Evolutionary conservation across 2,113 vertebrate genomes (phyloP).

Genomic region (Poeciliopsis prolifica): DNA sequence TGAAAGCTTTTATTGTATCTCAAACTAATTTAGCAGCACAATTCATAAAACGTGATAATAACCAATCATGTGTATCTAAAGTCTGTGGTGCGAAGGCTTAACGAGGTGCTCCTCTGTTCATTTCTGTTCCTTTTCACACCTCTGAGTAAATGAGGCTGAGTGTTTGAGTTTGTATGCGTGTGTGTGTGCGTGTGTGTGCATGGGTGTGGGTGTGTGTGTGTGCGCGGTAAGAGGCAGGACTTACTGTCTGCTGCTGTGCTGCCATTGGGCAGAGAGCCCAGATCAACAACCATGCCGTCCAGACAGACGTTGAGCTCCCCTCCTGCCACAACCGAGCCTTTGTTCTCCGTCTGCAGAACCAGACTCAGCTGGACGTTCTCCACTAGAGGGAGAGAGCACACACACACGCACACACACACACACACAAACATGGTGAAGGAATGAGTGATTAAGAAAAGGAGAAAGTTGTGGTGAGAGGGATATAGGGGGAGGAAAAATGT

Average conservation of each 20-base stretch:
- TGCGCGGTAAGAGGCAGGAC: conserved; percentile 71
- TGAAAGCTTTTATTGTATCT: not conserved
- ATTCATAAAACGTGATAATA: not conserved
- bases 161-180: conserved; percentile 1
- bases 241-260: conserved; percentile 88
- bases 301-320: conserved; percentile 95
- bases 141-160: conserved; percentile 7
- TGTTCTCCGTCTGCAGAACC: conserved; percentile 95
- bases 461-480: not conserved
- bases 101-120: conserved; percentile 10
- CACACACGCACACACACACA: not conserved
- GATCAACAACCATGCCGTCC: conserved; percentile 92
- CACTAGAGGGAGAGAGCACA: conserved; percentile 79
- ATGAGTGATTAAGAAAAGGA: not conserved
- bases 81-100: not conserved
- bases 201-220: conserved; percentile 14
- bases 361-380: conserved; percentile 94
- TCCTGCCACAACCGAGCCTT: conserved; percentile 90
- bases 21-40: not conserved
- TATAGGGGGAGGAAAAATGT: not conserved
- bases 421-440: not conserved
- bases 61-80: not conserved
- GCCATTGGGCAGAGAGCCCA: conserved; percentile 90
- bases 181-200: conserved; percentile 22
- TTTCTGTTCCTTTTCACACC: conserved; percentile 24